These are phyloP conservation scores for Drosophila navojoa DNA, from an alignment of 1,140 invertebrate genomes.

Conservation along the genomic window DNA sequence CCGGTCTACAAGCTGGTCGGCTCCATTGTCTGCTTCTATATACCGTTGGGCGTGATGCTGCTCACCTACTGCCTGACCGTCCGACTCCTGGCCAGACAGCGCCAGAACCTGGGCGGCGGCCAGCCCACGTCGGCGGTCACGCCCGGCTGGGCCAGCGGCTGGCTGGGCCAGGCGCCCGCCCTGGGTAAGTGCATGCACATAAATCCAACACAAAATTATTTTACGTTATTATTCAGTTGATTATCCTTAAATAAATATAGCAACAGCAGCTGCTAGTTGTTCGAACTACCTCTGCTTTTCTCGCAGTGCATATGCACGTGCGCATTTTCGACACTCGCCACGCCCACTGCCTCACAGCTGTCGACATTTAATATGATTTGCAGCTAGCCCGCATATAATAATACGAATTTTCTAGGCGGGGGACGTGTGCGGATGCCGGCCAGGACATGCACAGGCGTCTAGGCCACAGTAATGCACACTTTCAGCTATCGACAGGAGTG, in stretches of 20 bases:
- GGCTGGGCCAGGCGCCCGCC: slow-evolving; percentile 86
- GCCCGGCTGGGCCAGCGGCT: slow-evolving; percentile 86
- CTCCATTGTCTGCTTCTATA: slow-evolving; percentile 97
- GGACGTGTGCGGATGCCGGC: slow-evolving; percentile 1
- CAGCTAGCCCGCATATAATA: slow-evolving; percentile 45
- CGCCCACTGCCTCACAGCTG: slow-evolving; percentile 12
- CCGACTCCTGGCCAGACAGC: slow-evolving; percentile 90
- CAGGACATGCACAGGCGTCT: slow-evolving; percentile 24
- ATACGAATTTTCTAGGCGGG: slow-evolving; percentile 18
- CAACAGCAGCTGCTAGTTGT: too few relatives aligned
- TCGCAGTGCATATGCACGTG: background rate
- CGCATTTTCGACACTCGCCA: slow-evolving; percentile 4
- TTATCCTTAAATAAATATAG: background rate
- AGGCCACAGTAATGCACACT: slow-evolving; percentile 58
- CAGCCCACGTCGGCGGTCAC: slow-evolving; percentile 68
- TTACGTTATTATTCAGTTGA: background rate
- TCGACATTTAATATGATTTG: slow-evolving; percentile 59
- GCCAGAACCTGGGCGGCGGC: slow-evolving; percentile 88
- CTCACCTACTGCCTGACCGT: slow-evolving; percentile 96
- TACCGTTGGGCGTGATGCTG: slow-evolving; percentile 97
- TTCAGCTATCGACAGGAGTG: slow-evolving; percentile 37
- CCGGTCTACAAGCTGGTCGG: slow-evolving; percentile 96
- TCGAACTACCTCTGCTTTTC: background rate
- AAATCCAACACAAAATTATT: background rate
- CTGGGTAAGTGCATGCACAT: slow-evolving; percentile 84